Base-by-base conservation (phyloP, 1,140 invertebrate species). In the Reticulitermes speratus region DNA sequence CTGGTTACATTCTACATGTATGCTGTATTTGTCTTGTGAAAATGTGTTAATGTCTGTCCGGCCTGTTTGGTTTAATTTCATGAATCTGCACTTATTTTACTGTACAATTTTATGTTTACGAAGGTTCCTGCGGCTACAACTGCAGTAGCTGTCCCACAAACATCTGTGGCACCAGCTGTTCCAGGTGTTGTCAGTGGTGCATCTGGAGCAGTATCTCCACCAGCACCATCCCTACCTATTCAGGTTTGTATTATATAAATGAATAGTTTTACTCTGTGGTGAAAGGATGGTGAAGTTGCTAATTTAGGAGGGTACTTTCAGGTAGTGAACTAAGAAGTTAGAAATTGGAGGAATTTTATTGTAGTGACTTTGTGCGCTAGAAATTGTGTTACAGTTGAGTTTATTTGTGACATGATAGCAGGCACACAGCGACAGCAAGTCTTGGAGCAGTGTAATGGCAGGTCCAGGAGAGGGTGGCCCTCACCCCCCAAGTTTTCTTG, bases 371-470 rank as follows among this genome's bases (percentile, higher is more conserved):
- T 21, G 14, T 55, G 65, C 7, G 25, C n/a, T 75, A 30, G 65
- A 55, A 25, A 75, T 3, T 75, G 9, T 30, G 44, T 75, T 48
- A 16, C 45, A 9, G 45, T 48, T 55, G 52, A 55, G 19, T 16
- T 38, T 38, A 38, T 38, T 55, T 21, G 14, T 55, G 19, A 19
- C 19, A 55, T 87, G 85, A 88, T 90, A 87, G 69, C 90, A 90
- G 86, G 83, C 90, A 88, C 87, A 52, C 90, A 91, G 89, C 88
- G 89, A 89, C 87, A 92, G 90, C 91, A 93, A 93, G 90, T 93
- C 92, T 91, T 93, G 93, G 93, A 93, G 92, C 87, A 91, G 91
- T 86, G 92, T 93, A 88, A 93, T 92, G 91, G 89, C 87, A 69
- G 90, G 90, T 90, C 90, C 91, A 89, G 91, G 91, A 90, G 91